Evolutionary conservation across 2,888 invertebrate genomes (phyloP).

Genomic region (Trichopria drosophilae): DNA sequence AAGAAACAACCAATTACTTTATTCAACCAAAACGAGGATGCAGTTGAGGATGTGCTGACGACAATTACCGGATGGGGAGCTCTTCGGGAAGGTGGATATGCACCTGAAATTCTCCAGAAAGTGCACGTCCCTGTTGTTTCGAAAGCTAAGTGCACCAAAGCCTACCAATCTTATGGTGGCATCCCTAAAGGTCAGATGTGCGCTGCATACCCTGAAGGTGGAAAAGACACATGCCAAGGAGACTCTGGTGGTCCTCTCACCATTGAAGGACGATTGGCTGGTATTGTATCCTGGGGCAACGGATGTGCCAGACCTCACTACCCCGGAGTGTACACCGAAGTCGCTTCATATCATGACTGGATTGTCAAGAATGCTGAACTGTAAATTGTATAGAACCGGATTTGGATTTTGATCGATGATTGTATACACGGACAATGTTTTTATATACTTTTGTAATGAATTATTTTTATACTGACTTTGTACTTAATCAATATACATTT

Average conservation of each 20-base stretch:
- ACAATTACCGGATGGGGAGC: slow-evolving; percentile 44
- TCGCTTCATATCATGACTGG: slow-evolving; percentile 60
- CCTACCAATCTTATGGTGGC: slow-evolving; percentile 50
- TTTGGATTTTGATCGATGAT: slow-evolving; percentile 26
- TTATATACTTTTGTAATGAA: no score
- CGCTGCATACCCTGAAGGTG: slow-evolving; percentile 64
- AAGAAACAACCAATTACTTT: slow-evolving; percentile 59
- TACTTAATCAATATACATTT: no score
- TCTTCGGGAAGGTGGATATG: slow-evolving; percentile 19
- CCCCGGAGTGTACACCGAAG: slow-evolving; percentile 60
- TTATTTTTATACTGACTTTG: no score
- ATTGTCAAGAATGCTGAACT: slow-evolving; percentile 23
- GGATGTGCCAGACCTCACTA: slow-evolving; percentile 61
- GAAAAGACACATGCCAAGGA: slow-evolving; percentile 51
- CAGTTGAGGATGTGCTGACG: slow-evolving; percentile 17
- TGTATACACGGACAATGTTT: no score
- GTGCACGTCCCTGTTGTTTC: slow-evolving; percentile 64
- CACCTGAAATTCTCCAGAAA: slow-evolving; percentile 55
- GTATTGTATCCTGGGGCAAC: slow-evolving; percentile 59
- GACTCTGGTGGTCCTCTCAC: slow-evolving; percentile 46
- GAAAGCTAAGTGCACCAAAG: slow-evolving; percentile 57
- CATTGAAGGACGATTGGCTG: slow-evolving; percentile 42
- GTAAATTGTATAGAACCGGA: slow-evolving; percentile 26
- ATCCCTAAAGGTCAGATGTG: slow-evolving; percentile 59
- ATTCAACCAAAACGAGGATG: slow-evolving; percentile 47